These are phyloP conservation scores for Chrysodeixis includens DNA, from an alignment of 2,888 invertebrate species.

Conservation along the genomic window DNA sequence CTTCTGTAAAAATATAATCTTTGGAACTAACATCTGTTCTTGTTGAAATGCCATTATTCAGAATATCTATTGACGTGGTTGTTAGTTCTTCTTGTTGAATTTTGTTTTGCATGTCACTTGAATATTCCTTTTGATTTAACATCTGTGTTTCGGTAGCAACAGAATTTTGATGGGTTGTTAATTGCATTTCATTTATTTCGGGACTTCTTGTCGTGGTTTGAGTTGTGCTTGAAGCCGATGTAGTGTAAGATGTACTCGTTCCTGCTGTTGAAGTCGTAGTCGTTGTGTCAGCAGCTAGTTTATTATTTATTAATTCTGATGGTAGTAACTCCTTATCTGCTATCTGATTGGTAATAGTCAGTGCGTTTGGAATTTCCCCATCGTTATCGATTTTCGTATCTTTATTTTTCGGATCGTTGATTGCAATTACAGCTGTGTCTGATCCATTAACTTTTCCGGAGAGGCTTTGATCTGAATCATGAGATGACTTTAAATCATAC, in stretches of 20 bases:
- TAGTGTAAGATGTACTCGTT: conserved; percentile 7
- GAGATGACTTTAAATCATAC: conserved; percentile 56
- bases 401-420: conserved; percentile 18
- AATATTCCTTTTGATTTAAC: background rate
- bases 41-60: background rate
- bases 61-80: background rate
- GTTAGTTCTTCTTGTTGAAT: conserved; percentile 1
- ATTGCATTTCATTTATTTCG: background rate
- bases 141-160: conserved; percentile 7
- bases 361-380: conserved; percentile 11
- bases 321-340: conserved; percentile 14
- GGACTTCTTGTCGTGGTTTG: conserved; percentile 18
- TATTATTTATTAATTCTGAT: conserved; percentile 11
- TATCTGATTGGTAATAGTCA: conserved; percentile 17
- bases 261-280: conserved; percentile 14
- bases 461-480: conserved; percentile 45
- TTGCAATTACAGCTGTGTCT: conserved; percentile 35
- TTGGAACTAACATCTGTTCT: background rate
- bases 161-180: conserved; percentile 11
- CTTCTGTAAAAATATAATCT: background rate
- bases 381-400: conserved; percentile 10
- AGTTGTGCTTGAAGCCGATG: conserved; percentile 17
- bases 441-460: conserved; percentile 8
- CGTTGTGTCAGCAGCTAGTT: conserved; percentile 7
- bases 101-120: background rate